Base-by-base conservation (phyloP, 1,140 invertebrate genomes). In the Lordiphosa collinella region DNA sequence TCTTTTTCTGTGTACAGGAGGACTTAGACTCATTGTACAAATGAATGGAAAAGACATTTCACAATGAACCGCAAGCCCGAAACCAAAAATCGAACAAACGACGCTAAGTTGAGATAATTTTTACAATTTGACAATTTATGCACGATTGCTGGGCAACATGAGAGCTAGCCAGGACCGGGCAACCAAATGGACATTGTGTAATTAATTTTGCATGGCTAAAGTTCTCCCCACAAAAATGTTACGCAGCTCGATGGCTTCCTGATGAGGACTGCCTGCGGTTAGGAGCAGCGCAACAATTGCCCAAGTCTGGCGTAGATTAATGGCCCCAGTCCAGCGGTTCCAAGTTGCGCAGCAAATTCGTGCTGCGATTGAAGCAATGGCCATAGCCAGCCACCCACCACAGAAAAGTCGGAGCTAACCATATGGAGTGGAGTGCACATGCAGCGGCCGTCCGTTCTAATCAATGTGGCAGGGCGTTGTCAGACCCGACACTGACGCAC, bases 41-140 rank as follows among this genome's bases (percentile, higher is more conserved):
- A 71, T 80, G 78, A 62, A 82, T 71, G 65, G 76, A 80, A 44
- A 44, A 82, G 51, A 63, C 70, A 80, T 80, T 80, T 80, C 76
- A 80, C 76, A 80, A 80, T 67, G 66, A 71, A 63, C 55, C 40
- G 16, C 13, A 51, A 18, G 16, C 4, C 4, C 43, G 34, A 43
- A 52, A 52, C 41, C 46, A 50, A 48, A 46, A 43, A 60, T 51
- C 43, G 51, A 62, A 34, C 54, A 41, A 57, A 61, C 69, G 50
- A 82, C 65, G 67, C 66, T 82, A 76, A 80, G 71, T 72, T 84
- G 62, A 80, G 76, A 80, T 80, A 82, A 80, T 80, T 80, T 80
- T 80, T 82, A 84, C 76, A 84, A 80, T 80, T 80, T 80, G 76
- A 80, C 71, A 80, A 80, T 80, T 80, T 84, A 84, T 84, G 76